Conservation (phyloP, 2,888 invertebrate genomes). For the Exephanes ischioxanthus region DNA sequence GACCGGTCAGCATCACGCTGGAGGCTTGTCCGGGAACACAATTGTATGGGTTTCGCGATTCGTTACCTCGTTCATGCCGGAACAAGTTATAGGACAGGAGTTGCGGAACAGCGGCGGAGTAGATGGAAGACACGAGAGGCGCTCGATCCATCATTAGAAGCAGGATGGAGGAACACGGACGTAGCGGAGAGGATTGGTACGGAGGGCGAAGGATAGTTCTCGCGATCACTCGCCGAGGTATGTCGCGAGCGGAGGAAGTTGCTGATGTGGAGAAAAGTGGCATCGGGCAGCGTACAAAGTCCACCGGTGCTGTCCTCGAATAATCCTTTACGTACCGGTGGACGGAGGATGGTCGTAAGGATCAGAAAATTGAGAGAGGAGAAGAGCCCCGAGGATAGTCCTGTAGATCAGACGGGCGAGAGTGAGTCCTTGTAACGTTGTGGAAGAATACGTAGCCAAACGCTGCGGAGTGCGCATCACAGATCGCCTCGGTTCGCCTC, state of each 20-base stretch:
- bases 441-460: slow-evolving; percentile 54
- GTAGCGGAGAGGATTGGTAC: background rate
- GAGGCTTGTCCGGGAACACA: background rate
- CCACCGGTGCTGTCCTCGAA: background rate
- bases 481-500: slow-evolving; percentile 73
- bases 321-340: background rate
- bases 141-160: slow-evolving; percentile 38
- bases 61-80: slow-evolving; percentile 2
- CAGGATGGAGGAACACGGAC: background rate
- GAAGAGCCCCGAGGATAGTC: slow-evolving; percentile 14
- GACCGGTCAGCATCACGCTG: background rate
- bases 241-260: background rate
- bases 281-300: slow-evolving; percentile 2
- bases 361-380: slow-evolving; percentile 13
- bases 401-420: slow-evolving; percentile 28
- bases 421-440: slow-evolving; percentile 62
- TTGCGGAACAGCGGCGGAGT: background rate
- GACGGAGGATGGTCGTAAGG: slow-evolving; percentile 6
- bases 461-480: slow-evolving; percentile 64
- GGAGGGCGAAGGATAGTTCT: slow-evolving; percentile 33
- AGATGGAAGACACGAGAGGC: slow-evolving; percentile 13
- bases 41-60: slow-evolving; percentile 6
- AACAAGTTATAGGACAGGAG: background rate
- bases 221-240: slow-evolving; percentile 25
- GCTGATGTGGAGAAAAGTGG: slow-evolving; percentile 36